phyloP scores from a whole-genome alignment of 2,888 invertebrate genomes.

The Cephus nigrinus region DNA sequence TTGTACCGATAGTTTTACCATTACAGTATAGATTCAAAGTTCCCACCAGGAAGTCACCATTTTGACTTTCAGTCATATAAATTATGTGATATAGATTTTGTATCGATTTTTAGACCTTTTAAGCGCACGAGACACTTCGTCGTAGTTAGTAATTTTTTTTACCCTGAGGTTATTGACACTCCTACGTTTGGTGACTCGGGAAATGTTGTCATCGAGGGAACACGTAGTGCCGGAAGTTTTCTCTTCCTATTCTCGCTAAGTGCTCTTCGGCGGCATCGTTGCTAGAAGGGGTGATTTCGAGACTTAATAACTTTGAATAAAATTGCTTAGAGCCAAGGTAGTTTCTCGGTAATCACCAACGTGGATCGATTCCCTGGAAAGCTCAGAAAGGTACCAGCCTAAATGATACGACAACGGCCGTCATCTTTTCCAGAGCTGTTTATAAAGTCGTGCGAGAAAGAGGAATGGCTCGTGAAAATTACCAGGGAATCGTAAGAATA shows the following conservation, averaged over 20 bases:
- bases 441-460: neutral
- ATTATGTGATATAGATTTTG: neutral
- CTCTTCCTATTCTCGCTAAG: neutral
- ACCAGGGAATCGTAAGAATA: neutral
- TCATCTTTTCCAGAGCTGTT: neutral
- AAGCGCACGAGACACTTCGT: neutral
- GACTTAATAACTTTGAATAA: neutral
- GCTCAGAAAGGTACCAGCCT: neutral
- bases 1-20: neutral
- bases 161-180: neutral
- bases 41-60: neutral
- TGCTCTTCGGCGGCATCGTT: neutral
- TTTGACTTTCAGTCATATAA: neutral
- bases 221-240: neutral
- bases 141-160: neutral
- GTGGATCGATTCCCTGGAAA: neutral
- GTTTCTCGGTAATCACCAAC: neutral
- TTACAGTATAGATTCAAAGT: neutral
- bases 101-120: neutral
- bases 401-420: neutral
- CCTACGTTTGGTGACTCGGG: neutral
- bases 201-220: neutral
- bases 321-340: neutral
- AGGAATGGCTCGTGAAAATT: neutral
- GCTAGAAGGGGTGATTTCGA: neutral